A percentile compares a stretch with the other conserved stretches of the same genome.
Evolutionary conservation across 1,140 invertebrate species (phyloP).

Genomic region (Anastrepha obliqua): DNA sequence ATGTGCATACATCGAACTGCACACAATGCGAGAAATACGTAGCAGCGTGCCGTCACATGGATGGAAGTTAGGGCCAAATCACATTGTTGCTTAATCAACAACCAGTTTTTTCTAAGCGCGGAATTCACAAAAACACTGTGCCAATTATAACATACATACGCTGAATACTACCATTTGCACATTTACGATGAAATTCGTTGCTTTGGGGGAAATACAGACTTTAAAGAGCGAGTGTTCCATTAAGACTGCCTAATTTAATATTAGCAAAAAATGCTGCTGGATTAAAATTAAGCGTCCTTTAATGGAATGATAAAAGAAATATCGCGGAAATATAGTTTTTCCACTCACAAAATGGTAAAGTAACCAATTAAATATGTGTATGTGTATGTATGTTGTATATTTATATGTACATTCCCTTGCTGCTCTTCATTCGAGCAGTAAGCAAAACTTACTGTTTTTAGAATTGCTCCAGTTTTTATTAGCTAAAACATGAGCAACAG

Average conservation of each 20-base stretch:
- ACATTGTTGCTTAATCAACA: slow-evolving; percentile 35
- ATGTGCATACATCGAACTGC: not conserved
- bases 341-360: no score
- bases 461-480: not conserved
- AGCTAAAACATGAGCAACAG: not conserved
- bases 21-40: not conserved
- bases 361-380: no score
- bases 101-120: not conserved
- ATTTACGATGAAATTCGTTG: not conserved
- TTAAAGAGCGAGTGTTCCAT: not conserved
- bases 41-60: not conserved
- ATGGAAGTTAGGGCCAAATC: not conserved
- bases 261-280: no score
- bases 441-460: not conserved
- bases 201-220: not conserved
- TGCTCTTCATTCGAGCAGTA: no score
- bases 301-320: no score
- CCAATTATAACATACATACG: not conserved
- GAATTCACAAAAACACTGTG: not conserved
- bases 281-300: no score
- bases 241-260: no score
- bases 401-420: no score
- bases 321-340: no score
- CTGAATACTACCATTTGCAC: not conserved
- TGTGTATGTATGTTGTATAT: no score